Evolutionary conservation across 2,888 invertebrate species (phyloP), one percentile per base, ranked within the genome.

Genomic region (Megaustenia siamemsis): DNA sequence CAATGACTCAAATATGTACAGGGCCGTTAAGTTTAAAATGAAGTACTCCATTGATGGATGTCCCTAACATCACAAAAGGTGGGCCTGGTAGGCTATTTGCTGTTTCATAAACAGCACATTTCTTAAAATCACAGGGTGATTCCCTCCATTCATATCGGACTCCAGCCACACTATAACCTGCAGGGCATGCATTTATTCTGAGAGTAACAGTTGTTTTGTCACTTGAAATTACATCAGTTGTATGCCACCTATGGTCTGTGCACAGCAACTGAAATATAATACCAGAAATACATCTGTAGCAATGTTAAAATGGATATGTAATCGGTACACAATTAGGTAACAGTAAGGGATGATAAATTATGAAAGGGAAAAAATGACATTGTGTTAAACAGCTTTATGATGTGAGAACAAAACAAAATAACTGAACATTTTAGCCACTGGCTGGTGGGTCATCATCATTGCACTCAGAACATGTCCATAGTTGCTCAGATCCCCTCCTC

Each of bases 111-210:
- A 90, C 86, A 24, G 88, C 86, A 81, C 89, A 90, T 15, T 68
- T 53, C 66, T 87, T 86, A 69, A 87, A 88, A 0, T 35, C 43
- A 73, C 90, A 90, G 0, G 90, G 90, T 5, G 86, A 86, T 45
- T 88, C 88, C 24, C 88, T 82, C 90, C 90, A 90, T 3, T 86
- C 87, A 76, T 90, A 90, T 5, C 90, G 88, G 43, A 90, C 28
- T 32, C 87, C 90, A 40, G 85, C 53, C 32, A 83, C 43, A 24
- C 43, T 78, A 49, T 84, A 68, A 60, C 43, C 66, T 4, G 63
- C 10, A 24, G 24, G 32, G 35, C 87, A 88, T 0, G 56, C 82
- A 38, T 84, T 32, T 38, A 28, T 83, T 32, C 86, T 81, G 12
- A 91, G 32, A 4, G 89, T 87, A 10, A 90, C 86, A 18, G 84